These are phyloP conservation scores for Isurus oxyrinchus DNA, from an alignment of 2,113 vertebrate genomes.

Conservation along the genomic window DNA sequence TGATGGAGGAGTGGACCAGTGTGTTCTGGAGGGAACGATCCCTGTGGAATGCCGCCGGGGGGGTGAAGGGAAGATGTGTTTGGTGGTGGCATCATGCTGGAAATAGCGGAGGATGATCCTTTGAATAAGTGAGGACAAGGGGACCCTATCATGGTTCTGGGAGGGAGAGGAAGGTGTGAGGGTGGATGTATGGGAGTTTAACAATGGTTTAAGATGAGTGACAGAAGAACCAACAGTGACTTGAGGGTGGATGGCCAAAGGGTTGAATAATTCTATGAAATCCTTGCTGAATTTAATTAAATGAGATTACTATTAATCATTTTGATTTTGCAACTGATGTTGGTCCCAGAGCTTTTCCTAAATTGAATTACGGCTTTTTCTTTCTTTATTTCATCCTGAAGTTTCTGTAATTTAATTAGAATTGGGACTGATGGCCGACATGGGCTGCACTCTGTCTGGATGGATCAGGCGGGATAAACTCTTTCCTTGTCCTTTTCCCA, in stretches of 20 bases:
- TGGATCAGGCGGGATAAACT: not conserved
- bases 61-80: too few relatives aligned
- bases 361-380: not conserved
- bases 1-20: too few relatives aligned
- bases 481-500: not conserved
- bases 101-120: too few relatives aligned
- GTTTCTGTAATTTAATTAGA: not conserved
- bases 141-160: too few relatives aligned
- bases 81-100: too few relatives aligned
- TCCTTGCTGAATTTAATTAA: not conserved
- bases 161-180: not conserved
- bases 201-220: too few relatives aligned
- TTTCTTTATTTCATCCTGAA: not conserved
- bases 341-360: not conserved
- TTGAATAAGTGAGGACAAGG: too few relatives aligned
- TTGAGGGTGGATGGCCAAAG: not conserved
- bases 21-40: too few relatives aligned
- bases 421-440: not conserved
- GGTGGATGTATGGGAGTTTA: not conserved
- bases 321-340: not conserved
- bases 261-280: not conserved
- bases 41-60: too few relatives aligned
- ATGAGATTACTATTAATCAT: not conserved
- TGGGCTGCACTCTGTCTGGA: not conserved
- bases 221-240: too few relatives aligned